A percentile compares a stretch with the other conserved stretches of the same genome.
Evolutionary conservation across 2,797 vertebrate species (phyloP).

Genomic region (Gymnoscopelus braueri): DNA sequence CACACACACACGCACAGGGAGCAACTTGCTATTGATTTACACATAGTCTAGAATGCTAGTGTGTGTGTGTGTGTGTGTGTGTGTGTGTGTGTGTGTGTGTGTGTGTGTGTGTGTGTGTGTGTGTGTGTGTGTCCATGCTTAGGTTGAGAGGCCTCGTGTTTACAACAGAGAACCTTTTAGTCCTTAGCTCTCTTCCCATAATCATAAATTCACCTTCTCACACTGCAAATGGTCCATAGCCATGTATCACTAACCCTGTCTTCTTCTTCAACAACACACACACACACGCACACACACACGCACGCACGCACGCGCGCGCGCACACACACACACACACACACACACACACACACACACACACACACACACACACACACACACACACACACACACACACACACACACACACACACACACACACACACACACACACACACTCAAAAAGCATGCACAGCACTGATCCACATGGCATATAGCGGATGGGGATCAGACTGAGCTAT

Average conservation of each 20-base stretch:
- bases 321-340: too few species aligned
- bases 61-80: conserved; percentile 29
- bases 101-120: conserved; percentile 24
- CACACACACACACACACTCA: too few species aligned
- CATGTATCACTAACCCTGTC: conserved; percentile 77
- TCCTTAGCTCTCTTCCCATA: conserved; percentile 68
- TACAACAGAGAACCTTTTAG: conserved; percentile 84
- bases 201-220: conserved; percentile 85
- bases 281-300: not conserved
- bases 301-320: not conserved
- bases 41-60: conserved; percentile 27
- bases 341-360: not conserved
- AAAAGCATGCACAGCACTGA: too few species aligned
- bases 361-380: not conserved
- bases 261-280: conserved; percentile 36
- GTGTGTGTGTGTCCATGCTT: conserved; percentile 34
- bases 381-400: not conserved
- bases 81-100: conserved; percentile 10
- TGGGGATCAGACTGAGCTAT: too few species aligned
- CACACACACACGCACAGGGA: not conserved
- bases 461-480: too few species aligned
- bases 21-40: conserved; percentile 56
- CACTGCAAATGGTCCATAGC: conserved; percentile 87
- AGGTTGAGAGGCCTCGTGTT: conserved; percentile 79
- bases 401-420: not conserved